phyloP scores from a whole-genome alignment of 92 coral and sea anemone species.

The Paragorgia papillata region DNA sequence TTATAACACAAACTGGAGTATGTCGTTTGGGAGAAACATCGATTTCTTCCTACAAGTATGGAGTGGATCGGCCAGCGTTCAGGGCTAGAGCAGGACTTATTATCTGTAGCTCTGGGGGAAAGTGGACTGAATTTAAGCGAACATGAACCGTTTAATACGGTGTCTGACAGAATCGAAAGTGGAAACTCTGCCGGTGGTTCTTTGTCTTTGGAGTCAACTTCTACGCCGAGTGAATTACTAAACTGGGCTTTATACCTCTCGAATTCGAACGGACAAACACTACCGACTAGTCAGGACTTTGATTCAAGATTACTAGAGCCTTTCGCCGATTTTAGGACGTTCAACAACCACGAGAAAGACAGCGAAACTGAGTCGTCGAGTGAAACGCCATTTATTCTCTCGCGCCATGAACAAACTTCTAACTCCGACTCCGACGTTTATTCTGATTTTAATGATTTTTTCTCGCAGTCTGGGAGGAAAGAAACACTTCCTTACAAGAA shows the following conservation, averaged over 20 bases:
- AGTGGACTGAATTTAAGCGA: conserved; percentile 78
- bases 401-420: neutral
- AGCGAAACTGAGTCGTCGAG: neutral
- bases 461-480: conserved; percentile 24
- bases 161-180: conserved; percentile 49
- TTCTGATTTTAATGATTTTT: conserved; percentile 5
- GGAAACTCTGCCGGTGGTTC: conserved; percentile 22
- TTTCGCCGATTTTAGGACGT: conserved; percentile 10
- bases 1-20: conserved; percentile 12
- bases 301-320: conserved; percentile 2
- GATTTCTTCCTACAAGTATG: neutral
- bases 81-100: conserved; percentile 57
- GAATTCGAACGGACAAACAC: conserved; percentile 4
- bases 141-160: neutral
- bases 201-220: conserved; percentile 45
- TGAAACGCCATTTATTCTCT: too few species aligned
- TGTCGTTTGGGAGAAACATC: conserved; percentile 24
- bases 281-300: conserved; percentile 12
- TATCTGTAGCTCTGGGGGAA: conserved; percentile 80
- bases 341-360: neutral
- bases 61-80: conserved; percentile 19
- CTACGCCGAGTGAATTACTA: conserved; percentile 31
- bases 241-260: conserved; percentile 38
- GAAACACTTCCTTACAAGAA: neutral
- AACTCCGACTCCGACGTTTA: neutral